phyloP scores from a whole-genome alignment of 2,797 vertebrate genomes.

The Rhynchonycteris naso region DNA sequence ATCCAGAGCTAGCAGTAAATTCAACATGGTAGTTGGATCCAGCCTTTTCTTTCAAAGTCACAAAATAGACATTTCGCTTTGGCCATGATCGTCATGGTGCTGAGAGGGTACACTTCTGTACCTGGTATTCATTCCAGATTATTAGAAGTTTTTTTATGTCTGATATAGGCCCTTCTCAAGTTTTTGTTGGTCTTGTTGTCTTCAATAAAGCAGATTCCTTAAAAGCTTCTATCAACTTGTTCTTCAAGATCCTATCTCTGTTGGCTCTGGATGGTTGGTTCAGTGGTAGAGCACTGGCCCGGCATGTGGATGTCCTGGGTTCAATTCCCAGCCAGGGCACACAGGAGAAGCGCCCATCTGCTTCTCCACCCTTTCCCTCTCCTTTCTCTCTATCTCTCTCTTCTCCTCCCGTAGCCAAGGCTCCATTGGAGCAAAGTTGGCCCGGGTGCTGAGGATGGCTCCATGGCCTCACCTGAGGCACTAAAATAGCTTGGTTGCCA shows the following conservation, averaged over 20 bases:
- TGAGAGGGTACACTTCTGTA: background rate
- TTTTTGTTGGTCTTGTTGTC: background rate
- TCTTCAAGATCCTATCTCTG: background rate
- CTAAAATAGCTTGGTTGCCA: too few relatives aligned
- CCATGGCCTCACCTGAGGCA: too few relatives aligned
- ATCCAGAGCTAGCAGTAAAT: background rate
- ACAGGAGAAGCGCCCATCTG: too few relatives aligned
- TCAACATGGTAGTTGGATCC: background rate
- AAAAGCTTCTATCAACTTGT: background rate
- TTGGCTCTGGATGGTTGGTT: background rate
- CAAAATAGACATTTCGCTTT: background rate
- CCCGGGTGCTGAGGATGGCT: too few relatives aligned
- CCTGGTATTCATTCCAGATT: background rate
- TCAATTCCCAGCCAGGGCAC: too few relatives aligned
- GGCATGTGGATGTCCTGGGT: too few relatives aligned
- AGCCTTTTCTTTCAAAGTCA: background rate
- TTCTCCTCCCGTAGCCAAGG: too few relatives aligned
- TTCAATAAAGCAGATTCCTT: background rate
- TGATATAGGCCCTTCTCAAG: background rate
- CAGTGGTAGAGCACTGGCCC: too few relatives aligned
- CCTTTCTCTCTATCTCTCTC: too few relatives aligned
- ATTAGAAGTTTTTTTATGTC: background rate
- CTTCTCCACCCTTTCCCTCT: too few relatives aligned
- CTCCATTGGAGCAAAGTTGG: too few relatives aligned
- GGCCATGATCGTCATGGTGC: background rate